Base-by-base conservation (phyloP, 92 coral and sea anemone genomes). In the Parazoanthus darwini region DNA sequence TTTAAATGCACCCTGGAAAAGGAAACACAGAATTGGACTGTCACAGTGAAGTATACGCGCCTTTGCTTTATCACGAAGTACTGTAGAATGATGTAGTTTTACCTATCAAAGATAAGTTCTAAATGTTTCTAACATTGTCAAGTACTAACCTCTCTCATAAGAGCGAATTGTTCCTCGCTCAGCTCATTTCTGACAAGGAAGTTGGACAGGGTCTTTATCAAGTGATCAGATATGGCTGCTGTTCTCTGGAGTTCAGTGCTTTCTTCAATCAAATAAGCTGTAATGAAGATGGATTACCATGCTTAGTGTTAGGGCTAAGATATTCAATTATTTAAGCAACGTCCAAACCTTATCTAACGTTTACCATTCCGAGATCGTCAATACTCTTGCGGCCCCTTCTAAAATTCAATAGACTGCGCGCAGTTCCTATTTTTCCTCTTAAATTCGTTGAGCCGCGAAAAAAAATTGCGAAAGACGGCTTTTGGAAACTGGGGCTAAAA, bases 171-270 rank as follows among this genome's bases (percentile, higher is more conserved):
- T 67, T 92, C 95, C 88, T 94, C 94, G 78, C 96, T 95, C 86
- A 97, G 78, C 71, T 95, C 98, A 89, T 93, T 93, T 79, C 93
- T 95, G 39, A 91, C 93, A 37, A 97, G 90, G 88, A 95, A 97
- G 51, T 92, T 95, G 51, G 96, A 93, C 82, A 97, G 90, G 10
- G 99, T 97, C 82, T 94, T 96, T 65, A 97, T 92, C 23, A 97
- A 90, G 92, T 97, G 99, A 88, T 97, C 99, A 33, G 99, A 96
- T 74, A 97, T 97, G 81, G 99, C 99, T 6, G 99, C 99, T 56
- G 96, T 89, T 63, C 96, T 92, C 90, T 97, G 99, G 2, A 97
- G 96, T 42, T 91, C 94, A 56, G 95, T 93, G 65, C 92, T 98
- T 79, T 97, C 98, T 89, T 97, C 99, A 88, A 94, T 95, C 23